Evolutionary conservation across 2,113 vertebrate species (phyloP).

Genomic region (Hippotragus niger): DNA sequence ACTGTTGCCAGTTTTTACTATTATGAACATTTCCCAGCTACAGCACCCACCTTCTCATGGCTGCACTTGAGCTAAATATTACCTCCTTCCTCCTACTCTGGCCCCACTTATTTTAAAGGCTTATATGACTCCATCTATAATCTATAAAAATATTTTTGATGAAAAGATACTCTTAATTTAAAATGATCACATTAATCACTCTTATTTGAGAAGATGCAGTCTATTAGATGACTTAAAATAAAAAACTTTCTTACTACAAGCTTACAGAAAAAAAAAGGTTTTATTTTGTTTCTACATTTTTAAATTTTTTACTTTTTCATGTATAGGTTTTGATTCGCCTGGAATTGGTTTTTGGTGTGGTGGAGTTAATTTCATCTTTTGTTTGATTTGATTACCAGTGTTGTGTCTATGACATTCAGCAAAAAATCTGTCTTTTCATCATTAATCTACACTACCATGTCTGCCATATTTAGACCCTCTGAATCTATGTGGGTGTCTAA

Average conservation of each 20-base stretch:
- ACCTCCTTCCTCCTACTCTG: not conserved
- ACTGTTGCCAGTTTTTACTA: not conserved
- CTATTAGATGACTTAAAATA: not conserved
- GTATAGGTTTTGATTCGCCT: not conserved
- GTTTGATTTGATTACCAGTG: not conserved
- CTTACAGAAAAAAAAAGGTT: not conserved
- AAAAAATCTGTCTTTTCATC: not conserved
- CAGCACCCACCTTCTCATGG: not conserved
- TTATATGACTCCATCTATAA: not conserved
- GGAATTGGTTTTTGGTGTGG: not conserved
- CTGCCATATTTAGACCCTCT: not conserved
- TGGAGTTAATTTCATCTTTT: not conserved
- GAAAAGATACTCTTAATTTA: not conserved
- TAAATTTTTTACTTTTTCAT: not conserved
- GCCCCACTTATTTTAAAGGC: not conserved
- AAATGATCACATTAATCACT: not conserved
- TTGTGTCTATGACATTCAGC: not conserved
- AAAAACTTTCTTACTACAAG: not conserved
- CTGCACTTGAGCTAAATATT: not conserved
- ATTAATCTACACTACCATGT: no score
- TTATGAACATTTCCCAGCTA: not conserved
- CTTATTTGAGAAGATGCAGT: not conserved
- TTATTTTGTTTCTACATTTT: not conserved
- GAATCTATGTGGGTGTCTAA: rapidly evolving
- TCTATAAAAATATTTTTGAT: not conserved